Conservation (phyloP, 2,113 vertebrate genomes). For the Zosterops hypoxanthus region DNA sequence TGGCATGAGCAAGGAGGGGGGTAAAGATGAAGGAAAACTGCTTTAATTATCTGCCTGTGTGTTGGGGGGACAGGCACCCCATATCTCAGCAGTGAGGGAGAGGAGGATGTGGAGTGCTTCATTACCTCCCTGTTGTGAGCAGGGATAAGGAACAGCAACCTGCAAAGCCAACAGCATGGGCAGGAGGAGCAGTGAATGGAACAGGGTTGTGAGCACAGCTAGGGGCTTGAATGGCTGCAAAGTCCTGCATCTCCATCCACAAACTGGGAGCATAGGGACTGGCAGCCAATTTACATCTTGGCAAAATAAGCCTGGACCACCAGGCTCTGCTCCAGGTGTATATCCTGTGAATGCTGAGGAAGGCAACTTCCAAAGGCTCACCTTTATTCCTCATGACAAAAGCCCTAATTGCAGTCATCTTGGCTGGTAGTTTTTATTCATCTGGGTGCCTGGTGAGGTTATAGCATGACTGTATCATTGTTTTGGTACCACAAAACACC, state of each 20-base stretch:
- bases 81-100: fast-evolving
- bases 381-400: not conserved
- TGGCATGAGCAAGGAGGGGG: not conserved
- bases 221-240: not conserved
- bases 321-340: fast-evolving
- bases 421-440: not conserved
- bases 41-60: not conserved
- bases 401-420: not conserved
- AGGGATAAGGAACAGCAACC: not conserved
- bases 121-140: not conserved
- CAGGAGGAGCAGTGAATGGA: not conserved
- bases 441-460: not conserved
- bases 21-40: not conserved
- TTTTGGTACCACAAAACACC: not conserved
- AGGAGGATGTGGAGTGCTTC: not conserved
- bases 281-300: not conserved
- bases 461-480: not conserved
- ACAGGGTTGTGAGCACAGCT: fast-evolving
- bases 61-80: not conserved
- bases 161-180: not conserved
- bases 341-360: not conserved
- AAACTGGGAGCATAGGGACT: fast-evolving
- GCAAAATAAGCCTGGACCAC: not conserved
- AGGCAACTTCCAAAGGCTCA: not conserved
- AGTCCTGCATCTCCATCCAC: not conserved